Evolutionary conservation across 1,140 invertebrate genomes (phyloP).

Genomic region (Aphelinus atriplicis): DNA sequence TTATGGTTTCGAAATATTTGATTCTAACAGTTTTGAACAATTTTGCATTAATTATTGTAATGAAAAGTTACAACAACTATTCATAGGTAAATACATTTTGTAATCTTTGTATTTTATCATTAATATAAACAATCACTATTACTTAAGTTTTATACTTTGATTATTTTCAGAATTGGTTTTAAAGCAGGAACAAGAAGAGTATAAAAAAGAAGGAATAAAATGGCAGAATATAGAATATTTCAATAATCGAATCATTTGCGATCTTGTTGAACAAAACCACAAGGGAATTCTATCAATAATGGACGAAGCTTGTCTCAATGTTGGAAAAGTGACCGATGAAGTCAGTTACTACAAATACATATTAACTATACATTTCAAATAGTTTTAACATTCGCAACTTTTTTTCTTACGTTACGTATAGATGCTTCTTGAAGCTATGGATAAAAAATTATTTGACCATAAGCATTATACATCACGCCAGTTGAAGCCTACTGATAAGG

Average conservation of each 20-base stretch:
- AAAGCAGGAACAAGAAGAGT: constrained; percentile 97
- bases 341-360: constrained; percentile 52
- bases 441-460: constrained; percentile 86
- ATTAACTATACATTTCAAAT: constrained; percentile 2
- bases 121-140: too few relatives aligned
- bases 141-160: constrained; percentile 25
- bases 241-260: constrained; percentile 94
- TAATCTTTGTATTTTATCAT: too few relatives aligned
- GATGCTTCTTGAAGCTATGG: constrained; percentile 93
- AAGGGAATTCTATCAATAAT: constrained; percentile 92
- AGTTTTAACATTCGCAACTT: background rate
- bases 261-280: constrained; percentile 89
- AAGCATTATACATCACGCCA: constrained; percentile 91
- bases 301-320: constrained; percentile 94
- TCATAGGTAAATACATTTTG: constrained; percentile 79
- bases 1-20: constrained; percentile 98
- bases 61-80: constrained; percentile 95
- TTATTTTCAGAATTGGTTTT: constrained; percentile 83
- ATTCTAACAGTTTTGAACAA: constrained; percentile 94
- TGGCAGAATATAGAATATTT: constrained; percentile 94
- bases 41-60: constrained; percentile 98
- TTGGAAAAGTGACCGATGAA: constrained; percentile 91
- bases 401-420: constrained; percentile 47
- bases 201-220: constrained; percentile 89
- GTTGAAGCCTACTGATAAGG: constrained; percentile 83